A percentile compares a stretch with the other conserved stretches of the same genome.
phyloP scores from a whole-genome alignment of 2,797 vertebrate genomes.

The Scolopax rusticola region DNA sequence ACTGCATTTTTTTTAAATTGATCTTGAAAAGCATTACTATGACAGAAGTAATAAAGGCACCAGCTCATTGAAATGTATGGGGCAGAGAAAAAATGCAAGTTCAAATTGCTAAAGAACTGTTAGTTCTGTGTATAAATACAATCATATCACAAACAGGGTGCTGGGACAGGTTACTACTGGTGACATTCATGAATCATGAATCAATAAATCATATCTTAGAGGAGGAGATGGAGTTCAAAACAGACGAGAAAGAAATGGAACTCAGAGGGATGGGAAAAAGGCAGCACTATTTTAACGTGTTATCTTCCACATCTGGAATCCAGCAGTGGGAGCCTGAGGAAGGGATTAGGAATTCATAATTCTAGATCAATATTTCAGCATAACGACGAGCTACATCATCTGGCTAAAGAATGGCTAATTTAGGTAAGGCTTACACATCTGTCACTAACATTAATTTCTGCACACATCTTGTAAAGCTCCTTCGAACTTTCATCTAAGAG shows the following conservation, averaged over 20 bases:
- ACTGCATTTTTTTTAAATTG: background rate
- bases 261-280: background rate
- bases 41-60: background rate
- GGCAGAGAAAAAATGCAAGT: background rate
- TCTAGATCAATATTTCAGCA: background rate
- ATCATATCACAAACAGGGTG: background rate
- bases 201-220: background rate
- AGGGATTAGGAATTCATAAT: background rate
- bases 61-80: background rate
- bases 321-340: background rate
- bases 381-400: background rate
- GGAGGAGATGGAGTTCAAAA: background rate
- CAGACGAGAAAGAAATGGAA: background rate
- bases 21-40: background rate
- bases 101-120: background rate
- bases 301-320: background rate
- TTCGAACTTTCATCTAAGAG: background rate
- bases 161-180: background rate
- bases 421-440: background rate
- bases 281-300: background rate
- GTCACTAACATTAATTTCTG: background rate
- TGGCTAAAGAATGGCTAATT: slow-evolving; percentile 6
- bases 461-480: background rate
- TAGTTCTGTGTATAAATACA: background rate
- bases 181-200: background rate